Percentiles rank a stretch among this genome's conserved stretches.
Conservation (phyloP, 2,113 vertebrate genomes). For the Catharus bicknelli region DNA sequence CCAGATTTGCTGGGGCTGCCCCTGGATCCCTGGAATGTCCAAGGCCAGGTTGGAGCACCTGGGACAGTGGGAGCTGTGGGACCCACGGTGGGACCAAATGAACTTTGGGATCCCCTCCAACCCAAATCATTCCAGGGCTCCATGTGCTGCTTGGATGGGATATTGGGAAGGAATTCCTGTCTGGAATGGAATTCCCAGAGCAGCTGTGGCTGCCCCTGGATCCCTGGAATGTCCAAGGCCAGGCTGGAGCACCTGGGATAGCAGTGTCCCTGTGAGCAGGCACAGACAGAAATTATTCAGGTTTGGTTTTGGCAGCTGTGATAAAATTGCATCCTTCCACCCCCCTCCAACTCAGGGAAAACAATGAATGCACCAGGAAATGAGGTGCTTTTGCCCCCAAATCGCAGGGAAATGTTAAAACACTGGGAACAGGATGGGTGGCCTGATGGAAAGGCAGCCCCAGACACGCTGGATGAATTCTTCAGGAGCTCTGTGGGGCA, state of each 20-base stretch:
- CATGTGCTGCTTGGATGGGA: not conserved
- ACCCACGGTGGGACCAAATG: no score
- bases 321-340: rapidly evolving
- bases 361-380: not conserved
- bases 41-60: no score
- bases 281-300: not conserved
- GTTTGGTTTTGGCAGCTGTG: not conserved
- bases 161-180: not conserved
- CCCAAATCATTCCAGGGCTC: no score
- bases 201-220: not conserved
- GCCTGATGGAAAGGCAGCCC: not conserved
- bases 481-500: not conserved
- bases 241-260: not conserved
- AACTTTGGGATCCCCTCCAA: no score
- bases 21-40: no score
- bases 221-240: not conserved
- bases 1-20: no score
- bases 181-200: not conserved
- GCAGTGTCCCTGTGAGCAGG: not conserved
- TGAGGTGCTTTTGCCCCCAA: not conserved
- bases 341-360: not conserved
- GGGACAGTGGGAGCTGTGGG: no score
- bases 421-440: not conserved
- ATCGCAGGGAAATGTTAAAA: not conserved
- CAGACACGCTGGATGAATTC: not conserved